These are phyloP conservation scores for Nixonia krombeini DNA, from an alignment of 1,140 invertebrate species.

Conservation along the genomic window DNA sequence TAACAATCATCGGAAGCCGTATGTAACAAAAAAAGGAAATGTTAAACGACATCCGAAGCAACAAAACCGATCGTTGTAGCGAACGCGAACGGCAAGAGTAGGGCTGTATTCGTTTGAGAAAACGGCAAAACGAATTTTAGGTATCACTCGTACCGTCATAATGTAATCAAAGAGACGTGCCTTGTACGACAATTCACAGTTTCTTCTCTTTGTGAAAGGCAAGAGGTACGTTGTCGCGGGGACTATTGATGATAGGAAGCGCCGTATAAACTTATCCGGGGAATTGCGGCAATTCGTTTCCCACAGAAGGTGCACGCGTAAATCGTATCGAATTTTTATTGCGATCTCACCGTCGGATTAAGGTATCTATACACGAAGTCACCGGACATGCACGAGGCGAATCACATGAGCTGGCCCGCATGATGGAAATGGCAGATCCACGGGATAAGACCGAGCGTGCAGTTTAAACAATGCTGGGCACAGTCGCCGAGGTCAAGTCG, in stretches of 20 bases:
- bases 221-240: constrained; percentile 20
- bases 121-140: background rate
- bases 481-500: constrained; percentile 40
- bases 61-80: too few species aligned
- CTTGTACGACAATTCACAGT: constrained; percentile 17
- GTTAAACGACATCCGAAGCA: too few species aligned
- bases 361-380: constrained; percentile 57
- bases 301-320: constrained; percentile 37
- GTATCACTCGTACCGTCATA: constrained; percentile 6
- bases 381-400: constrained; percentile 50
- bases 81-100: too few species aligned
- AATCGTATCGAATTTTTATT: constrained; percentile 41
- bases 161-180: constrained; percentile 7
- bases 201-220: constrained; percentile 17
- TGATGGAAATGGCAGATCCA: constrained; percentile 56
- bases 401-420: constrained; percentile 54
- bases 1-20: background rate
- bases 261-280: constrained; percentile 28
- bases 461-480: constrained; percentile 34
- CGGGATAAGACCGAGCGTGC: constrained; percentile 34
- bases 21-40: background rate
- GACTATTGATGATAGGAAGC: constrained; percentile 36
- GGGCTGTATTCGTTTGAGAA: too few species aligned
- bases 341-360: constrained; percentile 54
- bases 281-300: constrained; percentile 41